These are phyloP conservation scores for Thunnus albacares DNA, from an alignment of 2,797 vertebrate species.

Conservation along the genomic window DNA sequence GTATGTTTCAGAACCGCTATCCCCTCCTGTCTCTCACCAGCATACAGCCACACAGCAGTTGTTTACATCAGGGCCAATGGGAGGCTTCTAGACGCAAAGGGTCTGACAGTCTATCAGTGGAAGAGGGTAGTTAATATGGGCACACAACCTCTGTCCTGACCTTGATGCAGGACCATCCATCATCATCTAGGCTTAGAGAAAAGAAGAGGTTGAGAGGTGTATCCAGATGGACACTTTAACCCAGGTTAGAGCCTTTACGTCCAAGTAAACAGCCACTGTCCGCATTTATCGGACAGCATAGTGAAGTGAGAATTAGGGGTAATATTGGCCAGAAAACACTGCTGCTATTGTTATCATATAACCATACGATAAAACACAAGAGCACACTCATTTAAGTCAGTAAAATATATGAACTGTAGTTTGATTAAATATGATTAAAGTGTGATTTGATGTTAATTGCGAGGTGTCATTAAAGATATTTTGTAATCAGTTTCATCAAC, in stretches of 20 bases:
- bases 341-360: neutral
- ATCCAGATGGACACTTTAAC: conserved; percentile 83
- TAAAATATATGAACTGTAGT: neutral
- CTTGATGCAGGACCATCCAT: conserved; percentile 73
- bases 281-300: conserved; percentile 67
- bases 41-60: conserved; percentile 34
- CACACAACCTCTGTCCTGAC: conserved; percentile 73
- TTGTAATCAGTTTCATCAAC: neutral
- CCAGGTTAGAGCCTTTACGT: conserved; percentile 79
- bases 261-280: conserved; percentile 29
- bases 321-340: conserved; percentile 6
- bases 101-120: conserved; percentile 70
- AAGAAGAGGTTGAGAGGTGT: conserved; percentile 59
- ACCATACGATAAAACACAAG: too few species aligned
- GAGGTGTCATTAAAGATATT: neutral
- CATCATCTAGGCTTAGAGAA: conserved; percentile 68
- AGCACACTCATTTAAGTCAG: too few species aligned
- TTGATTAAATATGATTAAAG: neutral
- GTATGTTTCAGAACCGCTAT: conserved; percentile 4
- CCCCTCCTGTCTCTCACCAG: conserved; percentile 18
- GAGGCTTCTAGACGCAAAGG: conserved; percentile 60
- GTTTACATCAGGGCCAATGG: conserved; percentile 70
- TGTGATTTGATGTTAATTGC: neutral
- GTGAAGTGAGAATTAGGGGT: neutral
- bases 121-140: conserved; percentile 74